Conservation (phyloP, 2,888 invertebrate species). For the Xylota segnis region DNA sequence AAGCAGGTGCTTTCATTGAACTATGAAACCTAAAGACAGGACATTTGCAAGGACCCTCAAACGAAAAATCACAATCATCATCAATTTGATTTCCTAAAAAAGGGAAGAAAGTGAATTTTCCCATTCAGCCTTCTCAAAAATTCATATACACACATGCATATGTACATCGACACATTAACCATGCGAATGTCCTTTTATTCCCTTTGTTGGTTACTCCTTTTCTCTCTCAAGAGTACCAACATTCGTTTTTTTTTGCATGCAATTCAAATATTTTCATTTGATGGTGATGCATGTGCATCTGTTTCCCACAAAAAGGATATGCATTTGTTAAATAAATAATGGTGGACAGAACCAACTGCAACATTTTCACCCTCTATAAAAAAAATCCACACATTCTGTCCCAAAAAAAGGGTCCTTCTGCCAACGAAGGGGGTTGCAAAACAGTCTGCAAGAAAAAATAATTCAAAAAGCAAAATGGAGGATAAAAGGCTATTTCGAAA, state of each 20-base stretch:
- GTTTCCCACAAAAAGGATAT: constrained; percentile 67
- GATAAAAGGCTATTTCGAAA: constrained; percentile 33
- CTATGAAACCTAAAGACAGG: constrained; percentile 22
- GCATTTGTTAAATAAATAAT: constrained; percentile 72
- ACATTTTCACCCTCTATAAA: constrained; percentile 54
- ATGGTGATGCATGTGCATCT: constrained; percentile 54
- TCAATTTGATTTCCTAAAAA: constrained; percentile 22
- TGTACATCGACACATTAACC: constrained; percentile 64
- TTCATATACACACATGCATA: constrained; percentile 44
- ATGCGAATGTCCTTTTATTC: constrained; percentile 45
- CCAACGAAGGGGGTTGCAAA: constrained; percentile 59
- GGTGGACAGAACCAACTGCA: constrained; percentile 69
- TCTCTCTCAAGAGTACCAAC: constrained; percentile 43
- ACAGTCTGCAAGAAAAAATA: constrained; percentile 17
- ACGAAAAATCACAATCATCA: constrained; percentile 26
- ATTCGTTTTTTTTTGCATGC: constrained; percentile 58
- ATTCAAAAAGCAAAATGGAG: constrained; percentile 53
- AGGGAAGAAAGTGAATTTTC: constrained; percentile 51
- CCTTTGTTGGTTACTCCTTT: constrained; percentile 72
- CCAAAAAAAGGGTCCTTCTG: constrained; percentile 62
- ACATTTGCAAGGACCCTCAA: constrained; percentile 37
- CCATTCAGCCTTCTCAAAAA: constrained; percentile 8
- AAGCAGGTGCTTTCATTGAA: constrained; percentile 60
- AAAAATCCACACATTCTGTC: constrained; percentile 48
- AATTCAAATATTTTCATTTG: constrained; percentile 67